Conservation (phyloP, 2,113 vertebrate genomes). For the Fregetta grallaria region DNA sequence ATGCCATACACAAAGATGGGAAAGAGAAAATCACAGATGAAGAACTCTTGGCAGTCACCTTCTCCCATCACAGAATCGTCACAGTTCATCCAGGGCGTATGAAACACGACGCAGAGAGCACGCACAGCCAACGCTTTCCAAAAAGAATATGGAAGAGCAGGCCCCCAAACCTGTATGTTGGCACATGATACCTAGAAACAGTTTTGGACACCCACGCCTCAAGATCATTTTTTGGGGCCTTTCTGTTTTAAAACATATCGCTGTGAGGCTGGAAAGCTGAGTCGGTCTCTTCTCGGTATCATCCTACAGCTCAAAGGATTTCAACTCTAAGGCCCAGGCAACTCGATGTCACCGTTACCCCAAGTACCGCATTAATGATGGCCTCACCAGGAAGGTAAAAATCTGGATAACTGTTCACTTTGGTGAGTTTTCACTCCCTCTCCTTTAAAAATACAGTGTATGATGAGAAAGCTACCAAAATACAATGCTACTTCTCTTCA, state of each 20-base stretch:
- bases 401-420: fast-evolving
- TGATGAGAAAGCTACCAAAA: fast-evolving
- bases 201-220: fast-evolving
- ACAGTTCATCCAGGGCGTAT: fast-evolving
- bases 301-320: not conserved
- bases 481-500: not conserved
- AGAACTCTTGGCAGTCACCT: not conserved
- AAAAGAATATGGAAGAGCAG: fast-evolving
- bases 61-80: not conserved
- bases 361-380: fast-evolving
- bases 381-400: not conserved
- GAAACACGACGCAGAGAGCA: fast-evolving
- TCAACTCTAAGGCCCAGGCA: not conserved
- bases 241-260: not conserved
- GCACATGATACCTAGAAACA: not conserved
- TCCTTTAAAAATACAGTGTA: fast-evolving
- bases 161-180: fast-evolving
- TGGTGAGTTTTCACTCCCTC: not conserved
- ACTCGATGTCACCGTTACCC: fast-evolving
- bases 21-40: not conserved
- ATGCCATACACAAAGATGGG: too few relatives aligned
- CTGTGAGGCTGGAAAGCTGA: not conserved
- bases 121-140: fast-evolving
- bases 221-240: not conserved
- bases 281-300: not conserved